Percentiles rank a stretch among this genome's conserved stretches.
Evolutionary conservation across 2,113 vertebrate genomes (phyloP).

Genomic region (Leucosticte australis): DNA sequence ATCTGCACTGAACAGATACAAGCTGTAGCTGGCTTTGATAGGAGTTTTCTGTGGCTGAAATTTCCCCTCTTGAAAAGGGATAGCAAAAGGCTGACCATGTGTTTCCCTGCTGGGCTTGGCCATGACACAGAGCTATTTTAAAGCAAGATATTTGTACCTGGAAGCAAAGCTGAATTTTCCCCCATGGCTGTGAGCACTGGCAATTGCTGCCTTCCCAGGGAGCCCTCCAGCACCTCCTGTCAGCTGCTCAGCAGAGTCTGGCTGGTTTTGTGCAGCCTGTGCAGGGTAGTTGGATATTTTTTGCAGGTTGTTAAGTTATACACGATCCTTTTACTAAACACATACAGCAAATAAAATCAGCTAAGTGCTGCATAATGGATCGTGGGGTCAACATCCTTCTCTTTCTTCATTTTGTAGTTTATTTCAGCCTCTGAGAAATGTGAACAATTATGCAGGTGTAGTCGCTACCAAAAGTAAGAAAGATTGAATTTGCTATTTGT

Average conservation of each 20-base stretch:
- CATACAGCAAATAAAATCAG: conserved; percentile 18
- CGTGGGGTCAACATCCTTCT: not conserved
- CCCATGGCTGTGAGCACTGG: not conserved
- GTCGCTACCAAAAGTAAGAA: conserved; percentile 48
- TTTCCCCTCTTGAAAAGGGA: not conserved
- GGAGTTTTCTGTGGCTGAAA: not conserved
- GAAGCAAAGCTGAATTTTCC: not conserved
- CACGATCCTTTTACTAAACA: not conserved
- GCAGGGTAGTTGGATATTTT: not conserved
- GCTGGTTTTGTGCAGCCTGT: not conserved
- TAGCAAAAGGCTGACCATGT: not conserved
- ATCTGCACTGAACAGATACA: not conserved
- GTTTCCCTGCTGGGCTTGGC: not conserved
- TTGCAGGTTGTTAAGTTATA: not conserved
- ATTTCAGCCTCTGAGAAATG: conserved; percentile 29
- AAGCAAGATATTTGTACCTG: not conserved
- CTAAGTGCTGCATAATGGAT: conserved; percentile 5
- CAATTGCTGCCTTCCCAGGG: not conserved
- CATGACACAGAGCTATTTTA: not conserved
- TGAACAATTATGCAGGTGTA: conserved; percentile 50
- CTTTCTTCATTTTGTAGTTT: not conserved
- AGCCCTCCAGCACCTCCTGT: not conserved
- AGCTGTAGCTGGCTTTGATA: not conserved
- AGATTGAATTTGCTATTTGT: conserved; percentile 58
- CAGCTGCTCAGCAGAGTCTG: not conserved